phyloP scores from a whole-genome alignment of 1,140 invertebrate genomes.

The Ceratoteleas bidentatus region DNA sequence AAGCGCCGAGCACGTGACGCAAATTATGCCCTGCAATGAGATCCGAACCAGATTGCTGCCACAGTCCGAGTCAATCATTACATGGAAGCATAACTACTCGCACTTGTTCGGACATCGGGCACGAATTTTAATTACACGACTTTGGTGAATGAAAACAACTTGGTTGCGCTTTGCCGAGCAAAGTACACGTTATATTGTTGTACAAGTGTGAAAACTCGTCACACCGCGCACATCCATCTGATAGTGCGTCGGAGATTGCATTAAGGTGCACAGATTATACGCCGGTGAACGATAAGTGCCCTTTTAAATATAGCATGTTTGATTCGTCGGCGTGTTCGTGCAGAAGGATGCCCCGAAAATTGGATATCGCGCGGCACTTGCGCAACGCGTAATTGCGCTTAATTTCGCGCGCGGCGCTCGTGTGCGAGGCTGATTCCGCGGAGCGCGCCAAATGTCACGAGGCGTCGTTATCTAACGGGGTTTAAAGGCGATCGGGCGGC shows the following conservation, averaged over 20 bases:
- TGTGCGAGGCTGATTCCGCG: slow-evolving; percentile 12
- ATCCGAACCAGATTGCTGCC: no score
- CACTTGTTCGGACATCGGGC: background rate
- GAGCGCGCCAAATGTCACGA: slow-evolving; percentile 52
- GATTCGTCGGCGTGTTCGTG: slow-evolving; percentile 57
- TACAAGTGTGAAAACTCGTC: slow-evolving; percentile 65
- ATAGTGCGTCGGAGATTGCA: slow-evolving; percentile 59
- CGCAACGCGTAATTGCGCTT: slow-evolving; percentile 45
- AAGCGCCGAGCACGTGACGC: no score
- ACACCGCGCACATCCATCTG: slow-evolving; percentile 63
- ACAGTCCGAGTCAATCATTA: no score
- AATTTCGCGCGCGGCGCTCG: slow-evolving; percentile 13
- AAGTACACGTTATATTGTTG: slow-evolving; percentile 49
- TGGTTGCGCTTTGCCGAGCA: slow-evolving; percentile 54
- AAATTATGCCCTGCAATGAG: no score
- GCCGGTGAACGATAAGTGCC: slow-evolving; percentile 62
- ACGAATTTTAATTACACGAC: slow-evolving; percentile 31
- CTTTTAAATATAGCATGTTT: slow-evolving; percentile 63
- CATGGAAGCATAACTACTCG: no score
- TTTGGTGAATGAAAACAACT: slow-evolving; percentile 53
- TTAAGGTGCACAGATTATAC: slow-evolving; percentile 66
- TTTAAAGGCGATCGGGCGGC: slow-evolving; percentile 47
- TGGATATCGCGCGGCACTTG: slow-evolving; percentile 32
- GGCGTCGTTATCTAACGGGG: slow-evolving; percentile 49
- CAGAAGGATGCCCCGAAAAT: slow-evolving; percentile 61